These are phyloP conservation scores for Whitmania pigra DNA, from an alignment of 1,140 invertebrate genomes.

Conservation along the genomic window DNA sequence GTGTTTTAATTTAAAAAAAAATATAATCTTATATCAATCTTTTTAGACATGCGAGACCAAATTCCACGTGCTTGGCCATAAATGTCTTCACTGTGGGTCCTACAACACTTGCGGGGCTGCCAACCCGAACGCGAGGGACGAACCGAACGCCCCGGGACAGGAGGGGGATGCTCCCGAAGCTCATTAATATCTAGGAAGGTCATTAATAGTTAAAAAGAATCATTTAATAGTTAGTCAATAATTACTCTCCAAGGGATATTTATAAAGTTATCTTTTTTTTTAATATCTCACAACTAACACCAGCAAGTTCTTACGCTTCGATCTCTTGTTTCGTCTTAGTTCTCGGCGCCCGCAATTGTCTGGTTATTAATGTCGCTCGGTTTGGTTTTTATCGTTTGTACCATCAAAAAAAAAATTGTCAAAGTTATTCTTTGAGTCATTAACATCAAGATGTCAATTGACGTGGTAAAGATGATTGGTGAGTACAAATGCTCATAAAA, in stretches of 20 bases:
- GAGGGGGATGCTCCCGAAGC: neutral
- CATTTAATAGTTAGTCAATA: too few relatives aligned
- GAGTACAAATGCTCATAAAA: too few relatives aligned
- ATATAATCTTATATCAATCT: too few relatives aligned
- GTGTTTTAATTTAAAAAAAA: too few relatives aligned
- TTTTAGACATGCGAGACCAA: neutral
- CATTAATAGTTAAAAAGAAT: too few relatives aligned
- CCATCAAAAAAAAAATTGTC: too few relatives aligned
- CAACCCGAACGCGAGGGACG: slow-evolving; percentile 49
- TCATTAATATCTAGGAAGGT: neutral
- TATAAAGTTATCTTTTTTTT: neutral
- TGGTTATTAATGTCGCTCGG: too few relatives aligned
- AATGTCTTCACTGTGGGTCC: slow-evolving; percentile 67
- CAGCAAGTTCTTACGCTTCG: neutral
- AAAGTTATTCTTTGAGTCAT: too few relatives aligned
- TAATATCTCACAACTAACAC: neutral
- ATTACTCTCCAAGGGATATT: neutral
- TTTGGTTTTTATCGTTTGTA: too few relatives aligned
- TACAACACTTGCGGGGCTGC: slow-evolving; percentile 55
- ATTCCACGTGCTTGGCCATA: slow-evolving; percentile 70
- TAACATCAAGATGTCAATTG: too few relatives aligned
- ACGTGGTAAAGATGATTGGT: too few relatives aligned
- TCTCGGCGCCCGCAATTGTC: too few relatives aligned
- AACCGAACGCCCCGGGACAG: slow-evolving; percentile 2
- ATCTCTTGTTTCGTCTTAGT: neutral